A percentile compares a stretch with the other conserved stretches of the same genome.
Evolutionary conservation across 2,888 invertebrate species (phyloP).

Genomic region (Limulus polyphemus): DNA sequence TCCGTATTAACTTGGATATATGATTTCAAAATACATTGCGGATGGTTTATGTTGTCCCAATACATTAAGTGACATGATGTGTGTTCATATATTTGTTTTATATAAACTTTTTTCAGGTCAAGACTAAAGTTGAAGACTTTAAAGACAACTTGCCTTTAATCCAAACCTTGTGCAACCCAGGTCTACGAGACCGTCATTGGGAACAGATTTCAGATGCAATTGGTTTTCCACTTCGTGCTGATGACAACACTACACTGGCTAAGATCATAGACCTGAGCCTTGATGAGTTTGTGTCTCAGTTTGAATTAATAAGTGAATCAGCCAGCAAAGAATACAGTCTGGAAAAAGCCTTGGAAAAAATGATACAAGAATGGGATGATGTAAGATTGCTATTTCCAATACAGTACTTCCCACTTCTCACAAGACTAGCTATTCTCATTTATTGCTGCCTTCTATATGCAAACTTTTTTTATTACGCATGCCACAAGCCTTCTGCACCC

Average conservation of each 20-base stretch:
- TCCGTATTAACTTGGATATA: no score
- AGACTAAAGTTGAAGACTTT: slow-evolving; percentile 69
- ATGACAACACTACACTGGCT: slow-evolving; percentile 60
- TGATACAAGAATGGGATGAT: slow-evolving; percentile 72
- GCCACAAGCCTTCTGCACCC: no score
- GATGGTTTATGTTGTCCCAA: no score
- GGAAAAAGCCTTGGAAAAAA: slow-evolving; percentile 73
- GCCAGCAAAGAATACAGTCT: slow-evolving; percentile 91
- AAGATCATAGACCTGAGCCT: slow-evolving; percentile 78
- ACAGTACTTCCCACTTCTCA: no score
- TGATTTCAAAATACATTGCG: no score
- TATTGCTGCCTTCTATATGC: no score
- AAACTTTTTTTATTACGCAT: no score
- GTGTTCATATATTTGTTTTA: no score
- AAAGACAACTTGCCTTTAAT: slow-evolving; percentile 74
- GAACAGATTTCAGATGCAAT: slow-evolving; percentile 87
- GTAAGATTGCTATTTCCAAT: no score
- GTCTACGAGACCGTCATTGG: slow-evolving; percentile 71
- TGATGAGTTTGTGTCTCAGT: slow-evolving; percentile 73
- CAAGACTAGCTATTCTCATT: no score
- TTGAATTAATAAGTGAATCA: slow-evolving; percentile 82
- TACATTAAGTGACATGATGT: no score
- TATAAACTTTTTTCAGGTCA: slow-evolving; percentile 39
- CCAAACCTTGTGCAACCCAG: slow-evolving; percentile 84
- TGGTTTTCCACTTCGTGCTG: slow-evolving; percentile 78